These are phyloP conservation scores for Mirounga angustirostris DNA, from an alignment of 2,113 vertebrate genomes.

Conservation along the genomic window DNA sequence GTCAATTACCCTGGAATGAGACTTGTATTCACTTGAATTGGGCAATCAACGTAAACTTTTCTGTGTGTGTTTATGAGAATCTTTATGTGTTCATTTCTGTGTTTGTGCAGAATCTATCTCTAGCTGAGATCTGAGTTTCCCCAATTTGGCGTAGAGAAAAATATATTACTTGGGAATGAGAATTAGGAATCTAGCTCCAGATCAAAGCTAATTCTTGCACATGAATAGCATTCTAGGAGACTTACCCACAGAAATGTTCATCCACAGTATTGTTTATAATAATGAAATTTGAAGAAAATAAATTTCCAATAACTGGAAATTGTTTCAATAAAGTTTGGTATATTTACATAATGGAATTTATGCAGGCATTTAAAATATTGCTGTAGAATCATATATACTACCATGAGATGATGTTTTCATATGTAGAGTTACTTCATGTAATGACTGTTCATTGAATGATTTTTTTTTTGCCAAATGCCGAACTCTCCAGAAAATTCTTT, in stretches of 20 bases:
- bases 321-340: conserved; percentile 29
- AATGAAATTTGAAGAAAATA: neutral
- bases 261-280: neutral
- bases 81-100: conserved; percentile 24
- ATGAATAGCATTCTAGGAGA: neutral
- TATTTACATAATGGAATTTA: conserved; percentile 15
- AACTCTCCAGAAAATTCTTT: conserved; percentile 11
- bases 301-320: neutral
- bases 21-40: neutral
- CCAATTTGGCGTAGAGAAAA: neutral
- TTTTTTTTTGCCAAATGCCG: neutral
- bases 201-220: neutral
- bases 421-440: conserved; percentile 5
- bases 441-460: neutral
- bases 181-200: neutral
- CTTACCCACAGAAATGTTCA: neutral
- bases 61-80: neutral
- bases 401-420: neutral
- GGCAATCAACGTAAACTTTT: neutral
- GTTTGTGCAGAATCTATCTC: neutral
- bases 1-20: neutral
- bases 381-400: conserved; percentile 31
- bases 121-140: neutral
- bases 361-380: conserved; percentile 39
- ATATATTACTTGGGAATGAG: conserved; percentile 18